Conservation (phyloP, 2,888 invertebrate genomes). For the Latrodectus elegans region DNA sequence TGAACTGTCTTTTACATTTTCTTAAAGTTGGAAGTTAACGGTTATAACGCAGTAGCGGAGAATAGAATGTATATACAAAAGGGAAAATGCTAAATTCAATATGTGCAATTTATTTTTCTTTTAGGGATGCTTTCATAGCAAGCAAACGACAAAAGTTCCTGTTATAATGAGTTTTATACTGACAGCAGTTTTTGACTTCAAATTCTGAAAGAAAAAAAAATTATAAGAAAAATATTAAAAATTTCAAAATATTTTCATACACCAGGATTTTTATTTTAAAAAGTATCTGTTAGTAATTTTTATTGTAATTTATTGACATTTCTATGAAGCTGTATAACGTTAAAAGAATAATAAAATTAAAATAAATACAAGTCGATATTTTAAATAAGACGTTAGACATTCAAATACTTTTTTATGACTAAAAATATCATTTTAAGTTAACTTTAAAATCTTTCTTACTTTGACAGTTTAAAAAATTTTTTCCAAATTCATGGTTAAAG, state of each 20-base stretch:
- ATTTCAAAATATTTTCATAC: background rate
- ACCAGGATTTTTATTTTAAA: background rate
- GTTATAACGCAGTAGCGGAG: background rate
- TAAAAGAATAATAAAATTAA: no score
- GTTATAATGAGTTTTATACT: constrained; percentile 4
- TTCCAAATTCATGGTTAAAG: no score
- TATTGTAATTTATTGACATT: no score
- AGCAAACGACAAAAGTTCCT: background rate
- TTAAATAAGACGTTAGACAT: no score
- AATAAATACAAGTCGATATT: no score
- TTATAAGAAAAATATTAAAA: background rate
- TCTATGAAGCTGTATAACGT: no score
- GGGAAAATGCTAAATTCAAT: constrained; percentile 27
- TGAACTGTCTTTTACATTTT: no score
- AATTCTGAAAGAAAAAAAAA: background rate
- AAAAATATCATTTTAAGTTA: no score
- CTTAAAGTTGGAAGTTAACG: no score
- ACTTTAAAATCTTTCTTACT: no score
- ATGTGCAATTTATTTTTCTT: constrained; percentile 35
- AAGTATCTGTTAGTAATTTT: background rate
- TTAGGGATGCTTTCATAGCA: constrained; percentile 17
- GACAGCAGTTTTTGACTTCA: background rate
- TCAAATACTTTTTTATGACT: no score
- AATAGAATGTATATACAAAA: background rate
- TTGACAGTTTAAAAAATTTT: no score